These are phyloP conservation scores for Euphydryas editha DNA, from an alignment of 2,888 invertebrate species.

Conservation along the genomic window DNA sequence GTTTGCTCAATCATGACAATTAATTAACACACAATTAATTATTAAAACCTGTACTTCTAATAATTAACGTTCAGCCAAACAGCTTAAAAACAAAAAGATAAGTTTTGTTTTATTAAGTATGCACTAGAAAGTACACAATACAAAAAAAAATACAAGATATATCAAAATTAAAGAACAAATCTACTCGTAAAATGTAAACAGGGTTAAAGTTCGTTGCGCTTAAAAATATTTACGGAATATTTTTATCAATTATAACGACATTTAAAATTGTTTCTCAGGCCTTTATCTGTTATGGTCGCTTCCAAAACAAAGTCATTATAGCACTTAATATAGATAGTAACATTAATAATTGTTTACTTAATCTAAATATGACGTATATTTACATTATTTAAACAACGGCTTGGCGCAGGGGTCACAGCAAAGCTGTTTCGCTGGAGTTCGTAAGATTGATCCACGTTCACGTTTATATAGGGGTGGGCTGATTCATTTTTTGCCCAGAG, in stretches of 20 bases:
- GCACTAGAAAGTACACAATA: background rate
- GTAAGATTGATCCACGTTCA: no score
- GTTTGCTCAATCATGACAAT: no score
- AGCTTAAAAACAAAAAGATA: no score
- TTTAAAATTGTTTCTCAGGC: background rate
- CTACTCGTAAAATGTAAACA: constrained; percentile 28
- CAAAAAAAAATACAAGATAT: background rate
- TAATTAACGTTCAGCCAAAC: no score
- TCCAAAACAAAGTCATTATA: background rate
- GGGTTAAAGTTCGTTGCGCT: constrained; percentile 6
- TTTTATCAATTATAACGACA: background rate
- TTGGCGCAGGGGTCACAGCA: no score
- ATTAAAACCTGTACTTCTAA: no score
- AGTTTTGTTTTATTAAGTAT: no score
- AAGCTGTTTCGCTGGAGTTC: no score
- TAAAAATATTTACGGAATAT: constrained; percentile 4
- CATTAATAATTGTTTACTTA: background rate
- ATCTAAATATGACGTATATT: background rate
- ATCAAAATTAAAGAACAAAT: constrained; percentile 1
- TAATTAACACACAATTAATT: no score
- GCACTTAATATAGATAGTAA: no score
- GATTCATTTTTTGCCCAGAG: no score
- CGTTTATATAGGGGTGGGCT: no score
- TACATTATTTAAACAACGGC: background rate
- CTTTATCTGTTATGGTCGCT: background rate